Base-by-base conservation (phyloP, 2,113 vertebrate genomes). In the Tichodroma muraria region DNA sequence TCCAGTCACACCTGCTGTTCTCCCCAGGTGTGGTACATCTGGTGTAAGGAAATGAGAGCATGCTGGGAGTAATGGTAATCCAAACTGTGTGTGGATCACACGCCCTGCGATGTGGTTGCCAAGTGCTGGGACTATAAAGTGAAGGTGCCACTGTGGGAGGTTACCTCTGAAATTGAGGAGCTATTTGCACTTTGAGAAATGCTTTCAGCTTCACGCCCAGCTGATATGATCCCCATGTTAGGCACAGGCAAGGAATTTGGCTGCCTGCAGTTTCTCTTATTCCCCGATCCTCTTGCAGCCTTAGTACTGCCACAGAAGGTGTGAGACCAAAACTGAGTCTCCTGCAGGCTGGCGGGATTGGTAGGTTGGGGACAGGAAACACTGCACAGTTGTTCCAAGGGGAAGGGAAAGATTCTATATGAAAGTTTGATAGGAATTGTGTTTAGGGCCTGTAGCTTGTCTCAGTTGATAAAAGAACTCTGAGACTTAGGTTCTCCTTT, bases 81-180 rank as follows among this genome's bases (percentile, higher is more conserved):
- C 57, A 60, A 56, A 42, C 19, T 31, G n/a, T 4, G 15, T 20
- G 42, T 27, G 75, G 30, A 28, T 86, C 44, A 49, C 50, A 31
- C n/a, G 25, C 27, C 8, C 35, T 57, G 19, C 15, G 0, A 7
- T 40, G 71, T 65, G 63, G 40, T 73, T 22, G 12, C 0, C 0
- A 38, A 22, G 15, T 20, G 28, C 40, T 59, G 76, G 47, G 57
- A 23, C 40, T 30, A 6, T 12, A 21, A 68, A 76, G 10, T 0
- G 1, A 71, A 52, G 83, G 27, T 1, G 2, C 25, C 25, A 4
- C 63, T 27, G 52, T n/a, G n/a, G 38, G 71, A 83, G 25, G n/a
- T 45, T 49, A 25, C 24, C 31, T 80, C 53, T n/a, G 79, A 70
- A 50, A 73, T 27, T 15, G 13, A 20, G 44, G 37, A 73, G 23